Evolutionary conservation across 1,140 invertebrate species (phyloP).

Genomic region (Rhagoletis pomonella): DNA sequence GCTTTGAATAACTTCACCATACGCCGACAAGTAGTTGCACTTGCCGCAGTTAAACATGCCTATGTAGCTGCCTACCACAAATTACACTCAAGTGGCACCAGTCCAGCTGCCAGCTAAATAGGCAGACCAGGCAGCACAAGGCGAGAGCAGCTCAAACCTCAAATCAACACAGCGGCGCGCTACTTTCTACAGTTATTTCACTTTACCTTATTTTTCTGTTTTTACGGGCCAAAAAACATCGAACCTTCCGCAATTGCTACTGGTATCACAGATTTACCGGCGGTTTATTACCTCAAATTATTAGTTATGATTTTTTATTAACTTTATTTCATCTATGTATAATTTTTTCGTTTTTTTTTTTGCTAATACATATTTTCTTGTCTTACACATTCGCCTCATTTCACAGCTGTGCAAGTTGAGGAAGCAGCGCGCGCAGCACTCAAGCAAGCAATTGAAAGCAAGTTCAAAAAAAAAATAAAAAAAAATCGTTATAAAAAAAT

Average conservation of each 20-base stretch:
- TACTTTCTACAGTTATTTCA: conserved; percentile 40
- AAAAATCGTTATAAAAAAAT: not conserved
- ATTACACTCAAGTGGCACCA: not conserved
- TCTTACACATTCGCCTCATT: conserved; percentile 41
- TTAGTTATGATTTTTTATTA: conserved; percentile 45
- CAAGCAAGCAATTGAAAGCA: not conserved
- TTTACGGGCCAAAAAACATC: too few relatives aligned
- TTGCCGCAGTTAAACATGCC: not conserved
- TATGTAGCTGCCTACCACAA: conserved; percentile 17
- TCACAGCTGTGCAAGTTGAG: conserved; percentile 11
- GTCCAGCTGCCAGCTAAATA: not conserved
- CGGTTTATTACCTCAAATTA: conserved; percentile 32
- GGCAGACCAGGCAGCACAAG: not conserved
- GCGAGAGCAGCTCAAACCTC: not conserved
- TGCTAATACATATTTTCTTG: too few relatives aligned
- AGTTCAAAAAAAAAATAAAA: not conserved
- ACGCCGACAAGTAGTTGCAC: not conserved
- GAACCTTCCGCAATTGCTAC: not conserved
- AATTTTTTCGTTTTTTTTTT: conserved; percentile 18
- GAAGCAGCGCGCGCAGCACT: not conserved
- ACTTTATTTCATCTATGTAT: not conserved
- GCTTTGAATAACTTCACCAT: not conserved
- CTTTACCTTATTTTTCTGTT: not conserved
- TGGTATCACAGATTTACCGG: not conserved
- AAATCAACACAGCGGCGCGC: conserved; percentile 19